A percentile compares a stretch with the other conserved stretches of the same genome.
Conservation (phyloP, 2,113 vertebrate species). For the Chloropsis hardwickii region DNA sequence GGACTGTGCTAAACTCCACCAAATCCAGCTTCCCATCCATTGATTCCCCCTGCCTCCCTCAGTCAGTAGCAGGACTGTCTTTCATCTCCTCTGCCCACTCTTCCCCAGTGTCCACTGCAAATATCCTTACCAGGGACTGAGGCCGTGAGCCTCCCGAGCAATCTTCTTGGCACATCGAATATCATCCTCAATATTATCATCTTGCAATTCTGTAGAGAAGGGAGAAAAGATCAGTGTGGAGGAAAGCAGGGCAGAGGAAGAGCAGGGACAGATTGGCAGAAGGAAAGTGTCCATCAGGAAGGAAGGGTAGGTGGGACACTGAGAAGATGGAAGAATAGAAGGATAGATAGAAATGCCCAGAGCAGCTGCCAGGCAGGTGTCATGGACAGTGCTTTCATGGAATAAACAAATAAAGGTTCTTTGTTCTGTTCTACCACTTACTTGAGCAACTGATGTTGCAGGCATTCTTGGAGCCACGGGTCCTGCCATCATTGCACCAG, state of each 20-base stretch:
- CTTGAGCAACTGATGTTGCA: background rate
- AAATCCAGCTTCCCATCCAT: background rate
- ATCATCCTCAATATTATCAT: background rate
- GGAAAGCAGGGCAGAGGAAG: background rate
- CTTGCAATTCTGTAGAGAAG: background rate
- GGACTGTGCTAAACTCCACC: background rate
- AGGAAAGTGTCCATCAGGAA: background rate
- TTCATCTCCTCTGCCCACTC: background rate
- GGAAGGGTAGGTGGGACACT: background rate
- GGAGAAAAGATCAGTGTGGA: background rate
- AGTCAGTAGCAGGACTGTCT: background rate
- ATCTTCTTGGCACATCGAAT: background rate
- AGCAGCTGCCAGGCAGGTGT: background rate
- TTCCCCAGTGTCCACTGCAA: background rate
- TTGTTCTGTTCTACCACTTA: background rate
- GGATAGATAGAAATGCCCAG: rapidly evolving
- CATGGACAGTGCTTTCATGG: background rate
- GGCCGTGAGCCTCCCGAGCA: background rate
- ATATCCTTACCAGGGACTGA: background rate
- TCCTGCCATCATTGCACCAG: background rate
- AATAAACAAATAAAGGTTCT: background rate
- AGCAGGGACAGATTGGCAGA: background rate
- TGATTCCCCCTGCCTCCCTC: background rate
- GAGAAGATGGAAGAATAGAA: background rate
- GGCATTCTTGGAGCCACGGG: background rate